Conservation (phyloP, 2,113 vertebrate genomes). For the Eurystomus gularis region DNA sequence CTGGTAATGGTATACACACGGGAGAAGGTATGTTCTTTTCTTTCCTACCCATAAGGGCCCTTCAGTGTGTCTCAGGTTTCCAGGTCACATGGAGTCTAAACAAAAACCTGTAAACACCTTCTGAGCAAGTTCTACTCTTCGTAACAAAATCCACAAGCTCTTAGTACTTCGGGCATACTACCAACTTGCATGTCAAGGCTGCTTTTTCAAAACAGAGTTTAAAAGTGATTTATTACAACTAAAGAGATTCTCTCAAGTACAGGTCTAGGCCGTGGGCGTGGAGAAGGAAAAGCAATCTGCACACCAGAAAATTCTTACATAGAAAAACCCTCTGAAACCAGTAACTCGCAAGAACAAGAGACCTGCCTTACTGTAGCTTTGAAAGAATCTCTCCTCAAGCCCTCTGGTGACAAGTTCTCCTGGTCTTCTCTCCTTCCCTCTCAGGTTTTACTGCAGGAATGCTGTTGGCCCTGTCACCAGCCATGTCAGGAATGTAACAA, state of each 20-base stretch:
- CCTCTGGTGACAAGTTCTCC: not conserved
- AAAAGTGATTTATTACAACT: not conserved
- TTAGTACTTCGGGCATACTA: not conserved
- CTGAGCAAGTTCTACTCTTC: not conserved
- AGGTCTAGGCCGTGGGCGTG: not conserved
- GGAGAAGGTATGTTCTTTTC: not conserved
- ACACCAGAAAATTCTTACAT: not conserved
- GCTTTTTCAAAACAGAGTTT: not conserved
- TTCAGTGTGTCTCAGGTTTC: not conserved
- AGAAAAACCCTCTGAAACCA: not conserved
- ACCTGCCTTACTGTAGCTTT: not conserved
- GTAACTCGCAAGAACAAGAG: not conserved
- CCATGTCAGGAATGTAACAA: not conserved
- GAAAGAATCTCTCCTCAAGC: not conserved
- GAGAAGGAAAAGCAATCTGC: not conserved
- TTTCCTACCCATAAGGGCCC: not conserved
- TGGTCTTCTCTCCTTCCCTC: not conserved
- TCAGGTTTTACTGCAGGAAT: not conserved
- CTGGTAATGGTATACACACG: rapidly evolving
- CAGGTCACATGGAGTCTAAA: not conserved
- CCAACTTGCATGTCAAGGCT: not conserved
- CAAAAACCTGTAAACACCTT: not conserved
- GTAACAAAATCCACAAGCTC: not conserved
- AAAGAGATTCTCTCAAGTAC: not conserved
- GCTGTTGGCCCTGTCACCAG: not conserved